These are phyloP conservation scores for Ptychodera flava DNA, from an alignment of 35 echinoderm and acorn worm species.

Conservation along the genomic window DNA sequence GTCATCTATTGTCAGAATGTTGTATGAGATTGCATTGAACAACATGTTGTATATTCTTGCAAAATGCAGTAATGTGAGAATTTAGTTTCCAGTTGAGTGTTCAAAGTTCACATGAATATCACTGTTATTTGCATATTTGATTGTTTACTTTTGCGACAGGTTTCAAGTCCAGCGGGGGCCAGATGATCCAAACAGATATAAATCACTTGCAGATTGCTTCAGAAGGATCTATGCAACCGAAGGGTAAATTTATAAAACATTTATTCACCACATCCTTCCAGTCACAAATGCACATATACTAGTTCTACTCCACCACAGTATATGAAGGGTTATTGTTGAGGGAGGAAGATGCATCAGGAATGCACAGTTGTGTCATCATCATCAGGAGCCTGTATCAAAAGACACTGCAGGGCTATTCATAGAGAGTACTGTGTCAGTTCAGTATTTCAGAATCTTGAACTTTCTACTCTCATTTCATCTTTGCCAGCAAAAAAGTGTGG, in stretches of 20 bases:
- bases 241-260: slow-evolving; percentile 24
- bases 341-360: background rate
- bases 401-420: too few relatives aligned
- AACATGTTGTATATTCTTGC: too few relatives aligned
- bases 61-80: too few relatives aligned
- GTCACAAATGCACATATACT: background rate
- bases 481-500: too few relatives aligned
- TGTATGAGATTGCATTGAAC: too few relatives aligned
- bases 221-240: slow-evolving; percentile 42
- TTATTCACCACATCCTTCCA: background rate
- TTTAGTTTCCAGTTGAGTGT: too few relatives aligned
- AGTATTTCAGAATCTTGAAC: too few relatives aligned
- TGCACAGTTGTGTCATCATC: background rate
- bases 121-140: too few relatives aligned
- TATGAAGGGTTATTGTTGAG: background rate
- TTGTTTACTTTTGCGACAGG: slow-evolving; percentile 27
- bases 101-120: too few relatives aligned
- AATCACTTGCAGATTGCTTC: slow-evolving; percentile 45
- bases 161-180: slow-evolving; percentile 64
- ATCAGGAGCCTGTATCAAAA: background rate
- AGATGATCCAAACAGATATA: slow-evolving; percentile 22
- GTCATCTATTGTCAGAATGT: too few relatives aligned
- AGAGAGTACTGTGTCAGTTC: too few relatives aligned
- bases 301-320: background rate
- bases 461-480: background rate